Conservation (phyloP, 2,113 vertebrate species). For the Symphodus melops region DNA sequence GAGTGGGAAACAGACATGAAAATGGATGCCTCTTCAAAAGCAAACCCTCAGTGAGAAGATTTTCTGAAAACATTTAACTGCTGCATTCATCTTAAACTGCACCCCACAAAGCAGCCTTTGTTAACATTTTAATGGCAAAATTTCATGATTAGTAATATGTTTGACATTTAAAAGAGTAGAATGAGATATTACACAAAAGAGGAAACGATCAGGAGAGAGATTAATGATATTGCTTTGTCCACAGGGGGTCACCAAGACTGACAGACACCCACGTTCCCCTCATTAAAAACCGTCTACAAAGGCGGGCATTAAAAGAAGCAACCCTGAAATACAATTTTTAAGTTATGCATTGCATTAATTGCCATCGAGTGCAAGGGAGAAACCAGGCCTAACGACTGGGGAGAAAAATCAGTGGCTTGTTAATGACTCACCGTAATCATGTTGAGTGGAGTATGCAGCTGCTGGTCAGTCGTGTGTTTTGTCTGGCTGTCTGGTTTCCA, state of each 20-base stretch:
- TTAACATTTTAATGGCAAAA: too few species aligned
- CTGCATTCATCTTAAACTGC: too few species aligned
- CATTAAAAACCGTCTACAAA: background rate
- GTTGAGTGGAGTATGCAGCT: slow-evolving; percentile 51
- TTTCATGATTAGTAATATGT: too few species aligned
- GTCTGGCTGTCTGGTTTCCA: slow-evolving; percentile 72
- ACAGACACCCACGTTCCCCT: background rate
- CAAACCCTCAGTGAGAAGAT: too few species aligned
- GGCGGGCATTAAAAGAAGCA: background rate
- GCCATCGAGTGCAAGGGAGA: background rate
- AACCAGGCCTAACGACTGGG: background rate
- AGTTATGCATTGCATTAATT: background rate
- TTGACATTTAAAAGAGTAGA: too few species aligned
- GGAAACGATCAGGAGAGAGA: too few species aligned
- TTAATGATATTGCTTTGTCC: background rate
- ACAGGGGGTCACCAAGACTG: background rate
- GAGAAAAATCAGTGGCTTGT: slow-evolving; percentile 8
- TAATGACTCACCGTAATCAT: slow-evolving; percentile 35
- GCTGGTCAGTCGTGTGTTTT: slow-evolving; percentile 68
- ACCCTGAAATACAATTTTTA: background rate
- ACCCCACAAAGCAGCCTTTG: too few species aligned
- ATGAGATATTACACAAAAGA: too few species aligned
- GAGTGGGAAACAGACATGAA: too few species aligned
- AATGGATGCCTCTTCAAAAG: too few species aligned
- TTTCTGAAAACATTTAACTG: too few species aligned